A percentile compares a stretch with the other conserved stretches of the same genome.
These are phyloP conservation scores for Carassius auratus DNA, from an alignment of 2,113 vertebrate genomes.

Conservation along the genomic window DNA sequence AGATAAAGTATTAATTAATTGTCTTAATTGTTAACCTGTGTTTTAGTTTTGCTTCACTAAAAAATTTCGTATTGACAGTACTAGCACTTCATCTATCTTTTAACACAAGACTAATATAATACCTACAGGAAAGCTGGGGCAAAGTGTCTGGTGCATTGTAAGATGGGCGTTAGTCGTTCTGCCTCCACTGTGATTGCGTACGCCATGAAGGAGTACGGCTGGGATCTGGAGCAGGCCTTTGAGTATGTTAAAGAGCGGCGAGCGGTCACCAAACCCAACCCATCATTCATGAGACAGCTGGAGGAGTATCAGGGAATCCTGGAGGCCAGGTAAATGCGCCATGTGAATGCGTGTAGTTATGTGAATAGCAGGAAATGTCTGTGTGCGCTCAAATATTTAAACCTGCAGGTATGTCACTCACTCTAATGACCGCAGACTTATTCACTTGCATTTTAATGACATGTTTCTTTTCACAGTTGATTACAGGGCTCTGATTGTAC, in stretches of 20 bases:
- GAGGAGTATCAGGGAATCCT: constrained; percentile 98
- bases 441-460: neutral
- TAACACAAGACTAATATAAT: constrained; percentile 12
- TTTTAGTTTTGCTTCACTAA: neutral
- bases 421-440: neutral
- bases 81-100: neutral
- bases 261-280: constrained; percentile 93
- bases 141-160: constrained; percentile 94
- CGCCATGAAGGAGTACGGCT: constrained; percentile 98
- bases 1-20: constrained; percentile 4
- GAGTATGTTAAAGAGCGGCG: constrained; percentile 92
- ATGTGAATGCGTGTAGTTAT: neutral
- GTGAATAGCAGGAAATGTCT: neutral
- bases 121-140: constrained; percentile 50
- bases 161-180: constrained; percentile 97
- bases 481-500: neutral
- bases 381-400: neutral
- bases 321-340: constrained; percentile 84
- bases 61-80: neutral
- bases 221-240: constrained; percentile 92
- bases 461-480: constrained; percentile 14
- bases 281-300: constrained; percentile 96
- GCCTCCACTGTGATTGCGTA: constrained; percentile 98
- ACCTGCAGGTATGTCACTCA: constrained; percentile 4
- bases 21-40: neutral